Evolutionary conservation across 2,888 invertebrate genomes (phyloP).

Genomic region (Tethea ocularis): DNA sequence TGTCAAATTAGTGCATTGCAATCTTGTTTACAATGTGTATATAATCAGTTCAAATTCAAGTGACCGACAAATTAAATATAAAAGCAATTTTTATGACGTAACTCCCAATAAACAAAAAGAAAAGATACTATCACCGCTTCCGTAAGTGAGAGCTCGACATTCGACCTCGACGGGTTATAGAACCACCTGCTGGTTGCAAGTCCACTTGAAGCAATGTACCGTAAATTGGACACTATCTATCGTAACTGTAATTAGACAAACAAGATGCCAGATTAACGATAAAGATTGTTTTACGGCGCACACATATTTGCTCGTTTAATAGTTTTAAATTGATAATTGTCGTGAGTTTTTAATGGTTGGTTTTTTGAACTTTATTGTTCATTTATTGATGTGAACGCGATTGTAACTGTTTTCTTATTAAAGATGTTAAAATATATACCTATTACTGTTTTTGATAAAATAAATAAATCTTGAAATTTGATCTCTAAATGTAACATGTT

Average conservation of each 20-base stretch:
- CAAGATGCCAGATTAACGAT: constrained; percentile 17
- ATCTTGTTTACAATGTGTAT: too few relatives aligned
- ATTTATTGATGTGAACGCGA: neutral
- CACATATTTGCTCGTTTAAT: constrained; percentile 22
- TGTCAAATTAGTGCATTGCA: too few relatives aligned
- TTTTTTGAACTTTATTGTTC: neutral
- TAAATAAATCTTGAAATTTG: too few relatives aligned
- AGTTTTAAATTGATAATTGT: constrained; percentile 24
- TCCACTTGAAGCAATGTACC: constrained; percentile 12
- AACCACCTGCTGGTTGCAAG: neutral
- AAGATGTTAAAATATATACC: too few relatives aligned
- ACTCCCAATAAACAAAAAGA: neutral
- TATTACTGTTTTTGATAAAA: too few relatives aligned
- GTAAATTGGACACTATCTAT: too few relatives aligned
- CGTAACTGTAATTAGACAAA: constrained; percentile 28
- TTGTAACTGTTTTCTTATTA: neutral
- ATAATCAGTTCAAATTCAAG: neutral
- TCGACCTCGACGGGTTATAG: neutral
- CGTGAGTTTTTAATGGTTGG: neutral
- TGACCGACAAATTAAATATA: neutral
- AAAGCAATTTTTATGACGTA: neutral
- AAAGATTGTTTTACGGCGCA: constrained; percentile 23
- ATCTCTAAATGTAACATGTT: too few relatives aligned
- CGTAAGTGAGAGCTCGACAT: constrained; percentile 19
- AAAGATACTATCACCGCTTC: constrained; percentile 19